Evolutionary conservation across 2,888 invertebrate genomes (phyloP).

Genomic region (Brachyptera putata): DNA sequence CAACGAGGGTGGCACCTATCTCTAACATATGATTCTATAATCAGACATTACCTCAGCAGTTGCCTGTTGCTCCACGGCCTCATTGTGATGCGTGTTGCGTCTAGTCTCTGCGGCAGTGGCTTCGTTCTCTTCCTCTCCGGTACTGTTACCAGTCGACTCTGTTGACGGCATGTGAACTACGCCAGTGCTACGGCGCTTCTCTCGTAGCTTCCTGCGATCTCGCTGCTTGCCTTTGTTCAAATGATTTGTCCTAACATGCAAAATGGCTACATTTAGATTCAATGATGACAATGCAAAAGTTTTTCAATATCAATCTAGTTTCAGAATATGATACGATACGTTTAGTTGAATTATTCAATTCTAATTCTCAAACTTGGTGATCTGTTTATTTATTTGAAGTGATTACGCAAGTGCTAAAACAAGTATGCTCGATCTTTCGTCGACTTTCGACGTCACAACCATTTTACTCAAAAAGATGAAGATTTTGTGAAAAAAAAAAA

Average conservation of each 20-base stretch:
- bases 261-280: slow-evolving; percentile 32
- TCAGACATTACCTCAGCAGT: too few relatives aligned
- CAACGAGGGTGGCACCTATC: too few relatives aligned
- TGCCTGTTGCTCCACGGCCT: slow-evolving; percentile 45
- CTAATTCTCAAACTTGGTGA: too few relatives aligned
- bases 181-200: slow-evolving; percentile 55
- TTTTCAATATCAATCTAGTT: too few relatives aligned
- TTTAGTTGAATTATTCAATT: not conserved
- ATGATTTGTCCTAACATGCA: slow-evolving; percentile 46
- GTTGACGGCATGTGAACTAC: slow-evolving; percentile 56
- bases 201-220: slow-evolving; percentile 54
- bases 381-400: too few relatives aligned
- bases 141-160: slow-evolving; percentile 58
- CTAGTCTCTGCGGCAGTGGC: slow-evolving; percentile 47
- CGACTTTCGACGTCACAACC: too few relatives aligned
- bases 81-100: slow-evolving; percentile 50
- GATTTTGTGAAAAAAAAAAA: too few relatives aligned
- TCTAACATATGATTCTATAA: too few relatives aligned
- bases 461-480: too few relatives aligned
- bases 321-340: not conserved
- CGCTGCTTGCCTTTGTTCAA: slow-evolving; percentile 53
- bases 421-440: too few relatives aligned
- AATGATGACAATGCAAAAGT: too few relatives aligned
- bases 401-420: too few relatives aligned
- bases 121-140: slow-evolving; percentile 52